These are phyloP conservation scores for Stichopus horrens DNA, from an alignment of 53 echinoderm and acorn worm genomes.

Conservation along the genomic window DNA sequence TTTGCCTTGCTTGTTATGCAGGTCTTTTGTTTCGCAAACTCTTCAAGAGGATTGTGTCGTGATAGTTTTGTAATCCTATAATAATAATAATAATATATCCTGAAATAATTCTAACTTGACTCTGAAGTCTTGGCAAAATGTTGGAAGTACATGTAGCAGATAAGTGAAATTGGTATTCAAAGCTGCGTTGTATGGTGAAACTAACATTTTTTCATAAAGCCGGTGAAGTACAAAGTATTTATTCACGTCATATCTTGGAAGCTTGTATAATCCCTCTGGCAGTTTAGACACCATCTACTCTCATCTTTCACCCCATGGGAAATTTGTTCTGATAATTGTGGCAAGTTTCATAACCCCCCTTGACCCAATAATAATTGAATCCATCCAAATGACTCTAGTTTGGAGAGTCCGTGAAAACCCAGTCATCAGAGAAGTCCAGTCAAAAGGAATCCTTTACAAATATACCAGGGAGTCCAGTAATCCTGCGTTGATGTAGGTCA, in stretches of 20 bases:
- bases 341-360: slow-evolving; percentile 6
- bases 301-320: slow-evolving; percentile 34
- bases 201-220: not conserved
- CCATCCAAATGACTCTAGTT: slow-evolving; percentile 24
- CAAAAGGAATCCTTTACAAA: not conserved
- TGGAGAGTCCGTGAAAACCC: not conserved
- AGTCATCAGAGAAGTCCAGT: not conserved
- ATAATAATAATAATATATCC: too few species aligned
- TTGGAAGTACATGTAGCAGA: too few species aligned
- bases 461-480: not conserved
- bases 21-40: too few species aligned
- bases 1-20: too few species aligned
- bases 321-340: slow-evolving; percentile 30
- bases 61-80: too few species aligned
- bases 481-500: slow-evolving; percentile 1
- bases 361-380: slow-evolving; percentile 42
- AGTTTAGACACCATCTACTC: not conserved
- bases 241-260: not conserved
- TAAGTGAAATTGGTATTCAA: too few species aligned
- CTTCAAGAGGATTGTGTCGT: too few species aligned
- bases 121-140: too few species aligned
- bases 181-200: too few species aligned
- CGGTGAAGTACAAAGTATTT: slow-evolving; percentile 21
- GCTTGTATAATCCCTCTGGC: not conserved
- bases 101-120: too few species aligned